A percentile compares a stretch with the other conserved stretches of the same genome.
phyloP scores from a whole-genome alignment of 2,888 invertebrate genomes.

The Coelopa pilipes region DNA sequence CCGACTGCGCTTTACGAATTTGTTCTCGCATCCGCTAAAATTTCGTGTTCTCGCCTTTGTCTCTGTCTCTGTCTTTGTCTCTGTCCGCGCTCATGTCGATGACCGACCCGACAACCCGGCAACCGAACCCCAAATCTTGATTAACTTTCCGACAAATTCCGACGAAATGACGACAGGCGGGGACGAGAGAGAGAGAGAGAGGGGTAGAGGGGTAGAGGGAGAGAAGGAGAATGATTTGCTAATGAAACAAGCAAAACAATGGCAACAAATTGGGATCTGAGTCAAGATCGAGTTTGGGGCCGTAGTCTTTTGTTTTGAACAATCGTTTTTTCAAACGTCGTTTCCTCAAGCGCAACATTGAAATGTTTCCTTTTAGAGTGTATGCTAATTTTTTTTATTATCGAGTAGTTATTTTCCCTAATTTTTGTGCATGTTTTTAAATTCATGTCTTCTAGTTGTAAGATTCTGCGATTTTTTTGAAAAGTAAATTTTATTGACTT shows the following conservation, averaged over 20 bases:
- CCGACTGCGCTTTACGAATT: too few species aligned
- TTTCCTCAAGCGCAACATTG: background rate
- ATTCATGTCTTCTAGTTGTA: background rate
- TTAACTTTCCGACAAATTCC: background rate
- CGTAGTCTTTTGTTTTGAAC: conserved; percentile 55
- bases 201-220: too few species aligned
- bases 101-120: too few species aligned
- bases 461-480: background rate
- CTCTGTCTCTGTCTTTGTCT: too few species aligned
- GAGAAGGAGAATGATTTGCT: conserved; percentile 11
- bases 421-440: background rate
- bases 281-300: conserved; percentile 51
- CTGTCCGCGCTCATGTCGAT: too few species aligned
- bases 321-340: background rate
- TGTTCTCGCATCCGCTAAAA: too few species aligned
- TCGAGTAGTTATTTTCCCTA: too few species aligned
- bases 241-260: conserved; percentile 5
- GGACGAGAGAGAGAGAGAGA: too few species aligned
- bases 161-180: conserved; percentile 1
- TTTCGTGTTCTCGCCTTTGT: too few species aligned
- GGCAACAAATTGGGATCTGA: background rate
- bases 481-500: background rate
- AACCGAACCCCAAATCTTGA: too few species aligned
- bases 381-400: background rate
- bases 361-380: background rate